These are phyloP conservation scores for Morus bassanus DNA, from an alignment of 2,797 vertebrate species.

Conservation along the genomic window DNA sequence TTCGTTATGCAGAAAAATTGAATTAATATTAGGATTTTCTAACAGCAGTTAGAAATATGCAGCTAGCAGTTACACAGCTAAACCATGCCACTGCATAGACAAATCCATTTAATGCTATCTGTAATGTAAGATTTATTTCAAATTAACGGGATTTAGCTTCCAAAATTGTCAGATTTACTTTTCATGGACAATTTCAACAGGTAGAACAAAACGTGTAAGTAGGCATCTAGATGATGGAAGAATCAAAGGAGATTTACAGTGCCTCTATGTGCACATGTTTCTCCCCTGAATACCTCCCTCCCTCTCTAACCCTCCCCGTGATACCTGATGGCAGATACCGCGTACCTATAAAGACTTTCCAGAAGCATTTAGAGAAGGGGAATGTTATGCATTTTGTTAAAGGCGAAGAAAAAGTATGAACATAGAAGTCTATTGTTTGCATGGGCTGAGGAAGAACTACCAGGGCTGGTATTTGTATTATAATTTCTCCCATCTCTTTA, in stretches of 20 bases:
- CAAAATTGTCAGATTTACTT: not conserved
- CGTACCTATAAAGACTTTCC: not conserved
- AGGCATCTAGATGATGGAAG: not conserved
- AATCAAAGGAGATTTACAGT: not conserved
- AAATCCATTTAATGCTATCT: not conserved
- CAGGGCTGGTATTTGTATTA: not conserved
- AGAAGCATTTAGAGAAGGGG: not conserved
- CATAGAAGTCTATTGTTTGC: not conserved
- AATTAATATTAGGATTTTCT: not conserved
- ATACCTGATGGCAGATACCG: not conserved
- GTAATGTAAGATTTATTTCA: not conserved
- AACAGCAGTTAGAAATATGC: not conserved
- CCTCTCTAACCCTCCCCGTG: fast-evolving
- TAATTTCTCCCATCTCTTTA: not conserved
- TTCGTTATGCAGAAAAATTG: not conserved
- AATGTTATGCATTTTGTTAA: not conserved
- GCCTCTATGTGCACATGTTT: fast-evolving
- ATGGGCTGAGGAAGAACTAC: not conserved
- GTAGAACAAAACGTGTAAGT: not conserved
- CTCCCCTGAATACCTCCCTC: fast-evolving
- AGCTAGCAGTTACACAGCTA: not conserved
- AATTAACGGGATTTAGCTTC: not conserved
- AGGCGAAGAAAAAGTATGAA: not conserved
- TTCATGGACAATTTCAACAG: not conserved
- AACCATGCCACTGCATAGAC: not conserved